phyloP scores from a whole-genome alignment of 2,113 vertebrate species.

The Elachura formosa region DNA sequence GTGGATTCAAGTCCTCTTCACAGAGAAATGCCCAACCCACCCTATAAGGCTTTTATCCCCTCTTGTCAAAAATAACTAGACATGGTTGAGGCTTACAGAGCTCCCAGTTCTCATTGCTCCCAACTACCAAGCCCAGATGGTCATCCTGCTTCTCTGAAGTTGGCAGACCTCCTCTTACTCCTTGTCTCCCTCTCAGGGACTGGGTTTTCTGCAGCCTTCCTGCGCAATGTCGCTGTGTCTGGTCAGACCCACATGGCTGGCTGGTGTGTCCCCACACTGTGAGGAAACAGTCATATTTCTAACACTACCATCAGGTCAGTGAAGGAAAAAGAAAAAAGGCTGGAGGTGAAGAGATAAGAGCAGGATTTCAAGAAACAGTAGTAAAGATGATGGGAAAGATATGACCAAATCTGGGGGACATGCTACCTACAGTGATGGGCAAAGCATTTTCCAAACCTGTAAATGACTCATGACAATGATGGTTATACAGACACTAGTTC shows the following conservation, averaged over 20 bases:
- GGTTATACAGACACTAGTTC: neutral
- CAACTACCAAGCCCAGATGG: neutral
- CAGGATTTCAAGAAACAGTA: neutral
- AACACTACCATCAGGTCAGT: neutral
- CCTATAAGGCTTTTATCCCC: neutral
- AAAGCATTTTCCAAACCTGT: neutral
- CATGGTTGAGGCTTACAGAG: neutral
- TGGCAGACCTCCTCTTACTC: neutral
- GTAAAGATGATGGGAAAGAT: neutral
- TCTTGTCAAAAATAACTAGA: neutral
- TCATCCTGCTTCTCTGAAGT: neutral
- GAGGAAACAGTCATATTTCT: neutral
- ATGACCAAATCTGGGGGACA: neutral
- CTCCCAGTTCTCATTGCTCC: neutral
- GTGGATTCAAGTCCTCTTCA: conserved; percentile 6
- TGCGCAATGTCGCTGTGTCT: neutral
- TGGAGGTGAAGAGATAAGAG: neutral
- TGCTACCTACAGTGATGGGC: neutral
- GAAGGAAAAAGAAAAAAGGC: neutral
- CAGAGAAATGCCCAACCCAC: neutral
- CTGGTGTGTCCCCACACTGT: neutral
- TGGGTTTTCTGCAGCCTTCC: neutral
- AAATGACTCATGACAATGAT: accelerated
- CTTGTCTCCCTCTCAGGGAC: neutral
- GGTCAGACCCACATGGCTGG: neutral